phyloP scores from a whole-genome alignment of 2,113 vertebrate species.

The Collichthys lucidus region DNA sequence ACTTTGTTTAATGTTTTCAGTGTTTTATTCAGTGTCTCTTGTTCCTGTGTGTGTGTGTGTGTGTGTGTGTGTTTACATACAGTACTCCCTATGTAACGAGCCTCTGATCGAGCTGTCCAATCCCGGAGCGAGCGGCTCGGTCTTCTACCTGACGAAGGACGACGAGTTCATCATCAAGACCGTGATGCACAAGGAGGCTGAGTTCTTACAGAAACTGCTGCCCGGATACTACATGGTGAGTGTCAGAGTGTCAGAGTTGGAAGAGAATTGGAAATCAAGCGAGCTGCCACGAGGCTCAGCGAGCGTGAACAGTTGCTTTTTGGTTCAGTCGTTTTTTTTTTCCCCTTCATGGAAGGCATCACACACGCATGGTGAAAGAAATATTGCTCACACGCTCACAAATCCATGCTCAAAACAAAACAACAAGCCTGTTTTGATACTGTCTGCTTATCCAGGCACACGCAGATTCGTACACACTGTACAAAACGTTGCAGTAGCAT shows the following conservation, averaged over 20 bases:
- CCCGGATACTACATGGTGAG: slow-evolving; percentile 94
- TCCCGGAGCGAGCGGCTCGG: slow-evolving; percentile 95
- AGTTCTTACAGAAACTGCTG: slow-evolving; percentile 98
- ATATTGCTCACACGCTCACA: neutral
- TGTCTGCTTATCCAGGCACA: neutral
- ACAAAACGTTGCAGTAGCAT: neutral
- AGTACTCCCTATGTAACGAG: slow-evolving; percentile 98
- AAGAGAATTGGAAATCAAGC: neutral
- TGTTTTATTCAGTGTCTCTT: neutral
- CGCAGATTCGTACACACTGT: neutral
- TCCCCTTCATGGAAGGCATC: neutral
- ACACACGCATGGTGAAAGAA: slow-evolving; percentile 7
- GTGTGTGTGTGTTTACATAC: slow-evolving; percentile 21
- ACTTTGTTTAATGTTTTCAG: neutral
- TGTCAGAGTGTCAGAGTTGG: neutral
- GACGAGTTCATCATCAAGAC: slow-evolving; percentile 99
- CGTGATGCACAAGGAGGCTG: slow-evolving; percentile 98
- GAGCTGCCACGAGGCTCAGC: neutral
- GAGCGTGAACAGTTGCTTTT: neutral
- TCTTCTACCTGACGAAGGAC: slow-evolving; percentile 97
- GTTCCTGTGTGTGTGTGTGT: neutral
- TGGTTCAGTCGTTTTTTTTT: neutral
- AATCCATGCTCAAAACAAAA: neutral
- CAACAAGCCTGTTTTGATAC: neutral
- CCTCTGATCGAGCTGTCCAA: slow-evolving; percentile 98